phyloP scores from a whole-genome alignment of 2,113 vertebrate genomes.

The Calidris pygmaea region DNA sequence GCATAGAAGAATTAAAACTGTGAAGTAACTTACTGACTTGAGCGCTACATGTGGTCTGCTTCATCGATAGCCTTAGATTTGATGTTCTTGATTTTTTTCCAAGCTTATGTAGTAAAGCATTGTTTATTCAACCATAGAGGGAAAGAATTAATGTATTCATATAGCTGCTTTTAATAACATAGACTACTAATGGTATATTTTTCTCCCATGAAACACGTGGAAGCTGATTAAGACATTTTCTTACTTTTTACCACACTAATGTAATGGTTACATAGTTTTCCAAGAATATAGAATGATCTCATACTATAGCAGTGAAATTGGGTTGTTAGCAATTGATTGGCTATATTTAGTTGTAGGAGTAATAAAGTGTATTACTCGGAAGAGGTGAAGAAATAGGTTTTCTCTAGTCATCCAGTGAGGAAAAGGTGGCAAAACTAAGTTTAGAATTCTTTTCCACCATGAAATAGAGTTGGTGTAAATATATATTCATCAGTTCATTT shows the following conservation, averaged over 20 bases:
- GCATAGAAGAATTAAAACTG: background rate
- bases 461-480: background rate
- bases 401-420: background rate
- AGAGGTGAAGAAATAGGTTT: background rate
- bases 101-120: background rate
- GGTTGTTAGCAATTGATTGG: background rate
- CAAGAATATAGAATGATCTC: conserved; percentile 8
- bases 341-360: background rate
- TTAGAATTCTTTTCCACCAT: background rate
- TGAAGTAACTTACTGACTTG: background rate
- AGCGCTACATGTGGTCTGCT: background rate
- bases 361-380: background rate
- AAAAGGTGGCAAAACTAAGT: background rate
- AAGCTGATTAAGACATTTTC: conserved; percentile 28
- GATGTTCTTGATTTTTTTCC: background rate
- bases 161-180: background rate
- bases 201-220: background rate
- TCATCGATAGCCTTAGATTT: background rate
- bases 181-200: background rate
- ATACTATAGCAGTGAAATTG: background rate
- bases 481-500: background rate
- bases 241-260: background rate
- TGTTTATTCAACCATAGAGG: conserved; percentile 8
- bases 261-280: background rate
- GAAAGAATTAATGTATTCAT: conserved; percentile 38